A percentile compares a stretch with the other conserved stretches of the same genome.
Evolutionary conservation across 2,113 vertebrate species (phyloP).

Genomic region (Mustela lutreola): DNA sequence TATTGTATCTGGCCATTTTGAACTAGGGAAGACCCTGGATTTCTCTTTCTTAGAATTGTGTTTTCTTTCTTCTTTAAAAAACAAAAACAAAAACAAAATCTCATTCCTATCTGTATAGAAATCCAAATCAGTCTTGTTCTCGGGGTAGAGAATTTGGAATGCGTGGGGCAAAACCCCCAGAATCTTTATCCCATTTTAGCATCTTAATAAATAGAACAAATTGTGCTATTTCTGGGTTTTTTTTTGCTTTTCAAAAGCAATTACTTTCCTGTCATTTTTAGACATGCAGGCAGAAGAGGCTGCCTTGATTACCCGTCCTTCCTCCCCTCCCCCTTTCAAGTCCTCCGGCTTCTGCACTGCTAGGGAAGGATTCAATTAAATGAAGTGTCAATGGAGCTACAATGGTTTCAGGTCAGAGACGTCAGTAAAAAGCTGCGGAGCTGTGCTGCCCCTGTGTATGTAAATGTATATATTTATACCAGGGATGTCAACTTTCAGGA

Average conservation of each 20-base stretch:
- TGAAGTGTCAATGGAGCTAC: conserved; percentile 94
- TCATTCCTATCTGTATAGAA: conserved; percentile 54
- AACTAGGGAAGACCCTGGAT: conserved; percentile 39
- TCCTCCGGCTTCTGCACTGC: conserved; percentile 89
- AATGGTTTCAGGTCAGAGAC: conserved; percentile 91
- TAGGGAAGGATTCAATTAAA: conserved; percentile 97
- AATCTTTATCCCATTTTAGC: conserved; percentile 83
- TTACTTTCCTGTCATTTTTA: conserved; percentile 95
- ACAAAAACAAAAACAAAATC: neutral
- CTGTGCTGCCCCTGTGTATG: conserved; percentile 86
- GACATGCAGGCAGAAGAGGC: conserved; percentile 91
- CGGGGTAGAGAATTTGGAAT: conserved; percentile 83
- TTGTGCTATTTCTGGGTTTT: conserved; percentile 89
- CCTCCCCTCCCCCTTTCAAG: conserved; percentile 88
- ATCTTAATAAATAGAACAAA: conserved; percentile 93
- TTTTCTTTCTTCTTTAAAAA: conserved; percentile 28
- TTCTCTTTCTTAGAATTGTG: conserved; percentile 39
- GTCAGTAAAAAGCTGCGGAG: conserved; percentile 86
- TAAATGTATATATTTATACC: conserved; percentile 90
- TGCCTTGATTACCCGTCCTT: conserved; percentile 94
- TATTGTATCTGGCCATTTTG: conserved; percentile 77
- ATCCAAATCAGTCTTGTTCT: conserved; percentile 50
- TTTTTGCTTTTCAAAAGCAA: conserved; percentile 95
- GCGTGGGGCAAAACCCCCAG: conserved; percentile 84
- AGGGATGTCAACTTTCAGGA: conserved; percentile 90